A percentile compares a stretch with the other conserved stretches of the same genome.
These are phyloP conservation scores for Spodoptera frugiperda DNA, from an alignment of 1,140 invertebrate species.

Conservation along the genomic window DNA sequence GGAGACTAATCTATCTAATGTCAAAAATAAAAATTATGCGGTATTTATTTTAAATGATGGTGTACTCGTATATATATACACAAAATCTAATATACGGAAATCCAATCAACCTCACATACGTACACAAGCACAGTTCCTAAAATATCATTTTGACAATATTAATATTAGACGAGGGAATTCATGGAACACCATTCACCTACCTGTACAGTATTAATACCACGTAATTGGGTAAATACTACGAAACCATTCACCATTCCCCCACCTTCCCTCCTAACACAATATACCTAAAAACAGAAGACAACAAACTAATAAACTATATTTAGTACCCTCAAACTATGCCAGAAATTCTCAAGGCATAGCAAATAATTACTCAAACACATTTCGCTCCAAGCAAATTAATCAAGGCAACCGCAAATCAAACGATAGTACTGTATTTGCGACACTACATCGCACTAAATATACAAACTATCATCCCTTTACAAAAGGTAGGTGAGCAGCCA, in stretches of 20 bases:
- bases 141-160: no score
- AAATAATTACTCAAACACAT: conserved; percentile 35
- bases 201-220: no score
- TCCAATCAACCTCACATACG: no score
- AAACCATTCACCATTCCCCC: background rate
- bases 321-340: conserved; percentile 11
- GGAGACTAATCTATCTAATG: no score
- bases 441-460: conserved; percentile 20
- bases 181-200: no score
- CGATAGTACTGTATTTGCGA: conserved; percentile 17
- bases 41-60: no score
- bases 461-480: conserved; percentile 16
- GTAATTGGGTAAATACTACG: background rate
- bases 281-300: background rate
- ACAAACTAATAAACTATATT: conserved; percentile 29
- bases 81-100: no score
- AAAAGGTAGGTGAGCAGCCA: conserved; percentile 27
- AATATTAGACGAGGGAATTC: no score
- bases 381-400: conserved; percentile 39
- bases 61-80: no score
- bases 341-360: conserved; percentile 22
- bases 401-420: conserved; percentile 33
- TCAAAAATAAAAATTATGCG: no score
- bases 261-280: background rate
- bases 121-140: no score